Base-by-base conservation (phyloP, 2,888 invertebrate genomes). In the Lagria hirta region DNA sequence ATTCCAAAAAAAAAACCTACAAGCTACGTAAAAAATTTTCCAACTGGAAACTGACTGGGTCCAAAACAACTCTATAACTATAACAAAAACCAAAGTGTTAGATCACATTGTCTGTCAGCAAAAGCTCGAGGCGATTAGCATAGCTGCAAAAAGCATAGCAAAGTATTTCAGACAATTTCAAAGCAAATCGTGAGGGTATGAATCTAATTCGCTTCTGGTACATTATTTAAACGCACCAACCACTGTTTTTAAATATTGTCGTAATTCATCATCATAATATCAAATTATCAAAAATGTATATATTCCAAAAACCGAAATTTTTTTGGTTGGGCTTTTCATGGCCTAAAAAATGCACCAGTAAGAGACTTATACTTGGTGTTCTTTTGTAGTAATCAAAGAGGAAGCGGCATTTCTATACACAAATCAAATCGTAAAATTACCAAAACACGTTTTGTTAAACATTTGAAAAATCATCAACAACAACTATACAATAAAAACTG, bases 41-140 rank as follows among this genome's bases (percentile, higher is more conserved):
- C n/a, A n/a, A 43, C 52, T 58, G 62, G 64, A 62, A 65, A 67
- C 66, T 61, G 66, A 65, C 65, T 56, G 59, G 60, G 58, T 61
- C 55, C 51, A 56, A 28, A 28, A 37, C 21, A 22, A 60, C 54
- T 55, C 49, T 54, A 53, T 52, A 58, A 57, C 51, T 48, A 58
- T 58, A 66, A 64, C 58, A 63, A 62, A 33, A 58, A 55, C 50
- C 51, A 55, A 52, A 59, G 57, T 63, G 65, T 62, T 65, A 60
- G 61, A 59, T 62, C 51, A 54, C 51, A 54, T 57, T 57, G 54
- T 60, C 61, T 64, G 64, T 66, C 64, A 64, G 68, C 67, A 53
- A 68, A n/a, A 64, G 62, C 64, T 52, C 51, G 51, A 55, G 59
- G 65, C 62, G 54, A 54, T 50, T 60, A 56, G 66, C 65, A 58